phyloP scores from a whole-genome alignment of 2,113 vertebrate genomes.

The Chlorodrepanis virens region DNA sequence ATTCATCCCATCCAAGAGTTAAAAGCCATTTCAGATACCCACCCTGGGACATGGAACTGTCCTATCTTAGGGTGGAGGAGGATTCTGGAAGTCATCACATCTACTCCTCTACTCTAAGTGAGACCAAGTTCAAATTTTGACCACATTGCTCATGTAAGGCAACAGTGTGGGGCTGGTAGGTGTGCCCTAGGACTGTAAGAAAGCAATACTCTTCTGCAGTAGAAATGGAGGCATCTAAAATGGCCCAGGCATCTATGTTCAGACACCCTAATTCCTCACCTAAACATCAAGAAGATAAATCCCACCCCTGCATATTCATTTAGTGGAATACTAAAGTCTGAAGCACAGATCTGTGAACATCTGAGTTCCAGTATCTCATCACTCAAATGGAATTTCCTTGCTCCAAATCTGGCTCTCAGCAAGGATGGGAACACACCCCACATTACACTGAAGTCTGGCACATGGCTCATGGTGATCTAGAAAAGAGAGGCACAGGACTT shows the following conservation, averaged over 20 bases:
- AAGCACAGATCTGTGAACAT: background rate
- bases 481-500: background rate
- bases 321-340: background rate
- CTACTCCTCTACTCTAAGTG: background rate
- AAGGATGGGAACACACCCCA: background rate
- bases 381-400: background rate
- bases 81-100: background rate
- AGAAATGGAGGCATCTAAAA: background rate
- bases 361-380: background rate
- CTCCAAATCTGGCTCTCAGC: background rate
- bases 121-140: background rate
- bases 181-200: background rate
- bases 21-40: background rate
- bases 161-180: background rate
- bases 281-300: background rate
- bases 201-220: background rate
- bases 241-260: background rate
- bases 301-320: background rate
- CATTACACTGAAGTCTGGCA: background rate
- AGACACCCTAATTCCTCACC: background rate
- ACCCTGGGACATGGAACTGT: background rate
- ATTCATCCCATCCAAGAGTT: background rate
- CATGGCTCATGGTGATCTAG: background rate
- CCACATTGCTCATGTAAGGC: background rate
- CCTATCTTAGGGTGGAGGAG: background rate